Evolutionary conservation across 2,113 vertebrate species (phyloP).

Genomic region (Tachuris rubrigastra): DNA sequence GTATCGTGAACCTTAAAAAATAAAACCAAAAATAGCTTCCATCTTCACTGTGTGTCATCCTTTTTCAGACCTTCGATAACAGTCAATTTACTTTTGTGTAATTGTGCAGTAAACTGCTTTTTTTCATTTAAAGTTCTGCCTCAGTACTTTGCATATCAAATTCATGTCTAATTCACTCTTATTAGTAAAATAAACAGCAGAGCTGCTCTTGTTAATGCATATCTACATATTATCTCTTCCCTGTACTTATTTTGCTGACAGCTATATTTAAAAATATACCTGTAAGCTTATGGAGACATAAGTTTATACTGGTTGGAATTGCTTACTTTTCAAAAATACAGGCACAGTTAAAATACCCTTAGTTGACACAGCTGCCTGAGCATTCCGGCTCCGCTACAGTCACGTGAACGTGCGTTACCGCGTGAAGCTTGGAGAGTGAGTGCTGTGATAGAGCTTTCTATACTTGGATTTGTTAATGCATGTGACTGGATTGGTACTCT

Average conservation of each 20-base stretch:
- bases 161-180: not conserved
- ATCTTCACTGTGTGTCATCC: not conserved
- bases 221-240: not conserved
- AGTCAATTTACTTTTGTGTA: not conserved
- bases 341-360: not conserved
- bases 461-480: not conserved
- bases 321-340: not conserved
- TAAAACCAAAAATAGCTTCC: not conserved
- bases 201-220: not conserved
- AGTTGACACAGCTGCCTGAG: slow-evolving; percentile 59
- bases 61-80: slow-evolving; percentile 2
- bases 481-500: not conserved
- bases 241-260: not conserved
- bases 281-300: not conserved
- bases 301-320: not conserved
- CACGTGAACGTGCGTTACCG: not conserved
- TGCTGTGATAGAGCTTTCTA: not conserved
- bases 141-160: not conserved
- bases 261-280: not conserved
- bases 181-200: not conserved
- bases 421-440: not conserved
- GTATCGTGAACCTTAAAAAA: not conserved
- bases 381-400: not conserved
- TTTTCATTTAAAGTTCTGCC: not conserved
- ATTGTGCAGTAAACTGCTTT: not conserved